Evolutionary conservation across 2,797 vertebrate species (phyloP).

Genomic region (Astyanax mexicanus): DNA sequence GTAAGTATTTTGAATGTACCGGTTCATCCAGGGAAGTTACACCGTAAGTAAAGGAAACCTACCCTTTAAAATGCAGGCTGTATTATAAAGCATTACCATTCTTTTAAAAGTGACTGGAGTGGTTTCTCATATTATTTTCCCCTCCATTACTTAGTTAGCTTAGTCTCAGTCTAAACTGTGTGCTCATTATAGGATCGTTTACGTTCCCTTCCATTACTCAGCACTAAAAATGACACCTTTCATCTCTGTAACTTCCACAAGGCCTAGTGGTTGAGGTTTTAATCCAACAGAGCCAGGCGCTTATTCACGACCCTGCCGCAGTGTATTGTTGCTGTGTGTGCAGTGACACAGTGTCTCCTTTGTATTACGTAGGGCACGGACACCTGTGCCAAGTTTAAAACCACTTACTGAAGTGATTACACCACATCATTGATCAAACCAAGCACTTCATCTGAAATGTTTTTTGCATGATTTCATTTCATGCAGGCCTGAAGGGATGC

Average conservation of each 20-base stretch:
- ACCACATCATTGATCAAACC: neutral
- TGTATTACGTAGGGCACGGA: slow-evolving; percentile 31
- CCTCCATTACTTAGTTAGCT: no score
- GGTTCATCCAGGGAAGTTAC: no score
- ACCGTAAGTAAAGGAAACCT: no score
- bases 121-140: no score
- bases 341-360: slow-evolving; percentile 46
- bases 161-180: neutral
- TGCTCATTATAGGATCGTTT: neutral
- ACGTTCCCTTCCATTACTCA: neutral
- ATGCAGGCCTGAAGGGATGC: neutral
- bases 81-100: no score
- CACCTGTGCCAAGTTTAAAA: slow-evolving; percentile 19
- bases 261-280: no score
- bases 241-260: slow-evolving; percentile 37
- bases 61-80: no score
- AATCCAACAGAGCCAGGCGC: no score
- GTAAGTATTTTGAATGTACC: no score
- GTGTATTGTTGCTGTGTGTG: slow-evolving; percentile 53
- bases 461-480: slow-evolving; percentile 21
- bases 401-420: slow-evolving; percentile 6
- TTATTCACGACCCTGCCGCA: no score
- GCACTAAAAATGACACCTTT: slow-evolving; percentile 12
- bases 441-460: slow-evolving; percentile 9
- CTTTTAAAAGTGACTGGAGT: no score